These are phyloP conservation scores for Leucophenga maculata DNA, from an alignment of 2,888 invertebrate species.

Conservation along the genomic window DNA sequence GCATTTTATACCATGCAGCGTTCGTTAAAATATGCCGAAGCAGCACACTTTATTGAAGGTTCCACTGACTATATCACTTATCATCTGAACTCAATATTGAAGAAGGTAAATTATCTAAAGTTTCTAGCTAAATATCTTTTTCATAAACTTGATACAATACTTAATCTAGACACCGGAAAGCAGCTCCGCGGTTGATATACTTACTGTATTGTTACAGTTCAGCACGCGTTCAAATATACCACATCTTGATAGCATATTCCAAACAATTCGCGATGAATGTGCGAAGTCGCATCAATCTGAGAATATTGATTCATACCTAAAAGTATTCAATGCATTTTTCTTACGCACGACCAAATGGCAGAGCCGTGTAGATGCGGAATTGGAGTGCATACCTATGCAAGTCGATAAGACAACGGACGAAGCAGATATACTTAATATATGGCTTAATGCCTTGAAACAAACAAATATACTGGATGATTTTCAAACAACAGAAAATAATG, in stretches of 20 bases:
- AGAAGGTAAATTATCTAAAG: constrained; percentile 70
- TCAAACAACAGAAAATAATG: constrained; percentile 1
- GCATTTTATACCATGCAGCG: constrained; percentile 76
- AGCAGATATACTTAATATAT: constrained; percentile 47
- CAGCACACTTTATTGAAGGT: constrained; percentile 77
- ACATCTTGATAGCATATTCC: constrained; percentile 79
- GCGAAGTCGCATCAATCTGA: constrained; percentile 74
- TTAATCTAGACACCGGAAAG: constrained; percentile 70
- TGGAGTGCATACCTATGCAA: constrained; percentile 47
- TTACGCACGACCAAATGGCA: constrained; percentile 77
- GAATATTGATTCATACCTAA: constrained; percentile 78
- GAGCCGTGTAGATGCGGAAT: constrained; percentile 53
- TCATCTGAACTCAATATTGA: constrained; percentile 79
- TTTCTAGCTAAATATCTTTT: background rate
- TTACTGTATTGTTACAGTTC: constrained; percentile 81
- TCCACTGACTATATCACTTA: constrained; percentile 85
- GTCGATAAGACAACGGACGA: constrained; percentile 40
- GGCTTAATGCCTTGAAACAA: constrained; percentile 61
- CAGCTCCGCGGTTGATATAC: constrained; percentile 80
- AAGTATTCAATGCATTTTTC: constrained; percentile 81
- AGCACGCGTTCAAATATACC: constrained; percentile 78
- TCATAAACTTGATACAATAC: background rate
- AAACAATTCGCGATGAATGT: constrained; percentile 75
- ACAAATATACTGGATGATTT: constrained; percentile 19
- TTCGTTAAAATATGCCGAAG: constrained; percentile 75